These are phyloP conservation scores for Oryzaephilus surinamensis DNA, from an alignment of 1,140 invertebrate species.

Conservation along the genomic window DNA sequence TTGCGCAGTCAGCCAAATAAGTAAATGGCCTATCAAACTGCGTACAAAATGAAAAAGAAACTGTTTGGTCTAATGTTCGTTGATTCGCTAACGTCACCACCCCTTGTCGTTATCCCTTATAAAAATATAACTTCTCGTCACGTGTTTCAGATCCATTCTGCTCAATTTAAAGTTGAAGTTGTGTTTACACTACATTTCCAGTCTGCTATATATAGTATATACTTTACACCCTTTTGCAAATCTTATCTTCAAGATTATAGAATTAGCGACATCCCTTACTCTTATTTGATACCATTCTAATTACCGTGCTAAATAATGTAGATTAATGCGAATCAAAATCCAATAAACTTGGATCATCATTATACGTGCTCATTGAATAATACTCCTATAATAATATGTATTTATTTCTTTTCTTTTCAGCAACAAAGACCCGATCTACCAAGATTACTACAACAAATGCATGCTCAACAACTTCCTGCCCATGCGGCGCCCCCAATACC, in stretches of 20 bases:
- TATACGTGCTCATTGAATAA: background rate
- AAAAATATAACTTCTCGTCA: constrained; percentile 32
- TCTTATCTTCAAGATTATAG: too few species aligned
- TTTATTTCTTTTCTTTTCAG: constrained; percentile 40
- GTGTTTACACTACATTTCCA: constrained; percentile 30
- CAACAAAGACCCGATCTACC: constrained; percentile 69
- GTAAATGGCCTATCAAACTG: constrained; percentile 2
- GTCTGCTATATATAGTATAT: too few species aligned
- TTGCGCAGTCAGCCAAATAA: constrained; percentile 14
- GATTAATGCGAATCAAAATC: too few species aligned
- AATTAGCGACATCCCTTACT: too few species aligned
- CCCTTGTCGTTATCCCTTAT: constrained; percentile 14
- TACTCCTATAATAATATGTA: background rate
- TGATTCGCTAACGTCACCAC: background rate
- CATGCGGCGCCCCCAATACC: constrained; percentile 62
- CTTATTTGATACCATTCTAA: too few species aligned
- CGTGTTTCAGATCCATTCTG: constrained; percentile 28
- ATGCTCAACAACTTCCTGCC: constrained; percentile 72
- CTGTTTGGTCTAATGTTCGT: constrained; percentile 6
- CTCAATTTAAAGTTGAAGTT: constrained; percentile 30
- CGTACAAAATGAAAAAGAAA: constrained; percentile 8
- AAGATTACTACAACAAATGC: constrained; percentile 77
- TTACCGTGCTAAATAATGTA: too few species aligned
- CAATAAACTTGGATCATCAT: too few species aligned
- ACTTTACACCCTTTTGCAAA: too few species aligned